Conservation (phyloP, 2,888 invertebrate genomes). For the Caenorhabditis sp. region DNA sequence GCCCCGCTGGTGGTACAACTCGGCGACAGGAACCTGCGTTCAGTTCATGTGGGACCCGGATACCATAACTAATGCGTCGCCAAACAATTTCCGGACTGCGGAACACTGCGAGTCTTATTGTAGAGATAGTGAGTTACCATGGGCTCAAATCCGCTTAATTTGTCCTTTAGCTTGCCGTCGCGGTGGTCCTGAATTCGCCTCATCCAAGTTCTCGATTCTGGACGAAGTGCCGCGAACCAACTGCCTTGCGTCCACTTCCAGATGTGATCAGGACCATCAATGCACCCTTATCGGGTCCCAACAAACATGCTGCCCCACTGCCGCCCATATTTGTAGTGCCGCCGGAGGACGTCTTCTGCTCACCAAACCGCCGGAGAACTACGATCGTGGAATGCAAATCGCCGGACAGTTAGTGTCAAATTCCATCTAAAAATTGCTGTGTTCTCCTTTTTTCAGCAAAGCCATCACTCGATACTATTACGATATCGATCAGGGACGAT, state of each 20-base stretch:
- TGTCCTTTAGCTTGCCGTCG: slow-evolving; percentile 73
- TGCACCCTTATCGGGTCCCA: slow-evolving; percentile 78
- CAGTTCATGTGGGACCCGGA: slow-evolving; percentile 81
- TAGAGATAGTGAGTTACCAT: slow-evolving; percentile 72
- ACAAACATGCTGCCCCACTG: slow-evolving; percentile 79
- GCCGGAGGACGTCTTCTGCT: slow-evolving; percentile 73
- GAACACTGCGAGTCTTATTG: slow-evolving; percentile 81
- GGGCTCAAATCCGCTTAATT: too few relatives aligned
- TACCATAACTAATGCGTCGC: slow-evolving; percentile 77
- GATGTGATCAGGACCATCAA: slow-evolving; percentile 75
- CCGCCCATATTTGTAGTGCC: slow-evolving; percentile 77
- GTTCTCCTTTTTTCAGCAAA: slow-evolving; percentile 60
- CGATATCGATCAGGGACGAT: slow-evolving; percentile 78
- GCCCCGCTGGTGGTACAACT: slow-evolving; percentile 81
- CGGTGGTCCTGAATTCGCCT: slow-evolving; percentile 74
- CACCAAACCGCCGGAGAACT: slow-evolving; percentile 75
- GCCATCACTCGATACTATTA: slow-evolving; percentile 77
- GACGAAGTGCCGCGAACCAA: slow-evolving; percentile 79
- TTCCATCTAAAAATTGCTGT: neutral
- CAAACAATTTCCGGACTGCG: slow-evolving; percentile 79
- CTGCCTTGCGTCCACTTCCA: slow-evolving; percentile 73
- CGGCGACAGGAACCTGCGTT: slow-evolving; percentile 79
- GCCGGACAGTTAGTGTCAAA: slow-evolving; percentile 66
- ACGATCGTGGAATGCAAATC: slow-evolving; percentile 70
- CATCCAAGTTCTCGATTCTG: slow-evolving; percentile 71